Evolutionary conservation across 2,797 vertebrate species (phyloP), one percentile per base, ranked within the genome.

Genomic region (Sebastes vulpes): DNA sequence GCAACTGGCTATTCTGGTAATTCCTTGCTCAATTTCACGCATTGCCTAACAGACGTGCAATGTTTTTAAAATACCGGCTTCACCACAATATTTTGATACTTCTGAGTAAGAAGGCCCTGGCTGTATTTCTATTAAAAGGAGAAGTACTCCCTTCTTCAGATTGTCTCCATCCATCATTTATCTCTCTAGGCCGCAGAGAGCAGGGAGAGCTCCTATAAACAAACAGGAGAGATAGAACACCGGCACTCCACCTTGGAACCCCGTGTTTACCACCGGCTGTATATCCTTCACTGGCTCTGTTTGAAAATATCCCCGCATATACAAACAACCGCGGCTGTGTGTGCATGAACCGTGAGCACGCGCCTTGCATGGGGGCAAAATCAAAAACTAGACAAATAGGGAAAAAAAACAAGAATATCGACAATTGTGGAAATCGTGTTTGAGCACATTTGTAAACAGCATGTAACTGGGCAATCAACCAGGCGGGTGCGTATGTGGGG

Each of bases 241-340:
- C 75, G 77, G 78, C 79, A 74, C 88, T 91, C 91, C 88, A 93
- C 92, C 93, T 91, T 88, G 65, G 50, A 90, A 81, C 77, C 59
- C 81, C 1, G 18, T 93, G 94, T 95, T 95, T 95, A 95, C 91
- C 82, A 69, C 83, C 68, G 32, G 84, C 94, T 94, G 93, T 95
- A 94, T 94, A 94, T 93, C 92, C 88, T 93, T 87, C 83, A 60
- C 84, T 79, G 86, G 84, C 66, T 90, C 79, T 91, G 88, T 95
- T 95, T 94, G 91, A 94, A 92, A 92, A 93, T 89, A 92, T 75
- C 89, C 83, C 78, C 10, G 8, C 72, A 89, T 90, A 92, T 93
- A 91, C 93, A 95, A 94, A 95, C 94, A 94, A 89, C 58, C 53
- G 83, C 3, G 76, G 77, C 85, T 68, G 80, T 79, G 71, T 85